Conservation (phyloP, 2,888 invertebrate species). For the Baccha elongata region DNA sequence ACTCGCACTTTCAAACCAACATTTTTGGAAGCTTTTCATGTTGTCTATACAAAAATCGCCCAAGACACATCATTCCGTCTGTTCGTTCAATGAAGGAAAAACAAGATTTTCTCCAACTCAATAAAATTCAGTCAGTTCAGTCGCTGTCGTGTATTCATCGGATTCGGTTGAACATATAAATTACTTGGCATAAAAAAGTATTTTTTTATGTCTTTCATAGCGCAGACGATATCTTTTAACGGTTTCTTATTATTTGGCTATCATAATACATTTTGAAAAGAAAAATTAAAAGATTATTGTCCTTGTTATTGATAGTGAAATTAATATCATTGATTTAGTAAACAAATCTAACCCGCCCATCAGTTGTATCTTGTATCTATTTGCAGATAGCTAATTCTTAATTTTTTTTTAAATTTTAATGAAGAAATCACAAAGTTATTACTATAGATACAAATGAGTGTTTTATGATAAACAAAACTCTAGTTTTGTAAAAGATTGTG, state of each 20-base stretch:
- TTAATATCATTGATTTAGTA: constrained; percentile 14
- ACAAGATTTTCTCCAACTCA: constrained; percentile 65
- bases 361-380: constrained; percentile 37
- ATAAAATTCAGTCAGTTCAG: constrained; percentile 69
- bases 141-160: constrained; percentile 66
- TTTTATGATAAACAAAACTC: neutral
- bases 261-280: neutral
- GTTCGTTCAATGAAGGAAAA: constrained; percentile 59
- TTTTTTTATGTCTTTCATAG: neutral
- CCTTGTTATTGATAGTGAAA: constrained; percentile 24
- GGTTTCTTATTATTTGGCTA: neutral
- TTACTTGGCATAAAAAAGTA: constrained; percentile 28
- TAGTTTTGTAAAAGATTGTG: constrained; percentile 9
- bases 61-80: constrained; percentile 26
- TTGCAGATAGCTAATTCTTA: too few relatives aligned
- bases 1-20: constrained; percentile 62
- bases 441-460: neutral
- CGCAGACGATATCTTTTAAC: constrained; percentile 5
- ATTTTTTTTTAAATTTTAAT: constrained; percentile 38
- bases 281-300: constrained; percentile 24
- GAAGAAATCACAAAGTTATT: neutral
- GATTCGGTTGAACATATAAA: constrained; percentile 54
- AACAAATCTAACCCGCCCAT: constrained; percentile 38
- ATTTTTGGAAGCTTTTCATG: constrained; percentile 64
- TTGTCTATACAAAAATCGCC: constrained; percentile 19